Evolutionary conservation across 2,888 invertebrate genomes (phyloP).

Genomic region (Heliconius cydno): DNA sequence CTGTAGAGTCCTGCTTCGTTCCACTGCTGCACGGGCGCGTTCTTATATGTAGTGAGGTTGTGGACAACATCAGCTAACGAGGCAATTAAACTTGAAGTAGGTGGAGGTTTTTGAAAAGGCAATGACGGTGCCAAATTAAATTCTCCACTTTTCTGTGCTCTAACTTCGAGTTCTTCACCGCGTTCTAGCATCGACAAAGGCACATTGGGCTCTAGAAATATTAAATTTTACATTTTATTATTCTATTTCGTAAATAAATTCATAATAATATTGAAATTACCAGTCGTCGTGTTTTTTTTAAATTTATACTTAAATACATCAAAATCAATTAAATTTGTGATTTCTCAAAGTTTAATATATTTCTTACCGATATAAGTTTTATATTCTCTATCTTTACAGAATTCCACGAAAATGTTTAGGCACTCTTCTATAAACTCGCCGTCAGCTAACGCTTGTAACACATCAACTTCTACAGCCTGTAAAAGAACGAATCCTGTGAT

Average conservation of each 20-base stretch:
- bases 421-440: constrained; percentile 66
- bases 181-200: constrained; percentile 69
- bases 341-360: background rate
- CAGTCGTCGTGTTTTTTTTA: background rate
- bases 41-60: constrained; percentile 62
- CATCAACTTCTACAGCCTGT: constrained; percentile 68
- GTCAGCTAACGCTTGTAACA: constrained; percentile 63
- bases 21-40: constrained; percentile 68
- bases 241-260: background rate
- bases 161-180: constrained; percentile 69
- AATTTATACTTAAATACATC: background rate
- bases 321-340: background rate
- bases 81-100: constrained; percentile 63
- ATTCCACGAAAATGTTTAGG: constrained; percentile 69
- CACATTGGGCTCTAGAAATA: constrained; percentile 69
- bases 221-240: constrained; percentile 7
- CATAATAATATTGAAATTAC: background rate
- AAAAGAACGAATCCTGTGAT: constrained; percentile 37
- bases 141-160: constrained; percentile 66
- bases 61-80: constrained; percentile 64
- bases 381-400: constrained; percentile 64
- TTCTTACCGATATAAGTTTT: constrained; percentile 65
- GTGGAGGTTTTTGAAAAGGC: constrained; percentile 56
- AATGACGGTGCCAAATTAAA: constrained; percentile 57
- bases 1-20: constrained; percentile 72